Base-by-base conservation (phyloP, 1,140 invertebrate species). In the Heliothis virescens region DNA sequence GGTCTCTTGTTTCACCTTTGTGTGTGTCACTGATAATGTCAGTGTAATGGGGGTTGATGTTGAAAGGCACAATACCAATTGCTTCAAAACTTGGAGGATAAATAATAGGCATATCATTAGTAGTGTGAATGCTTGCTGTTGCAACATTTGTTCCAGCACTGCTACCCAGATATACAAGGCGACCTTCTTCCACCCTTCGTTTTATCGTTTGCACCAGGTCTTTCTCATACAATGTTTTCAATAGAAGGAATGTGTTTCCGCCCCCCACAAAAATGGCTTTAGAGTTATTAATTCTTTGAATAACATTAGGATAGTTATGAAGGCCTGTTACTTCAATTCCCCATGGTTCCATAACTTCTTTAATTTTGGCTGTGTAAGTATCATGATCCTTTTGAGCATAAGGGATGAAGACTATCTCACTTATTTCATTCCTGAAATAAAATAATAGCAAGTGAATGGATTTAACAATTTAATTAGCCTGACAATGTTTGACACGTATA, bases 51-150 rank as follows among this genome's bases (percentile, higher is more conserved):
- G 97, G 97, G 92, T 98, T 98, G 57, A 98, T 98, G 90, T 98
- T 98, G 89, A 98, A 98, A 3, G 97, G 97, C 3, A 98, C 96
- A 15, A 98, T 95, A 18, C 94, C 95, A 55, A 98, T 92, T 9
- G 97, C 97, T 80, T 96, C 94, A 94, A 98, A 98, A 75, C 94
- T 95, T 26, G 96, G 97, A 79, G 97, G 97, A 91, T 96, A 96
- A 55, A 97, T 96, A 72, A 98, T 98, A 5, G 98, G 97, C 97
- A 98, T 98, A 91, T 98, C 97, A 95, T 98, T 98, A 76, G 97
- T 98, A 63, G 97, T 98, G 86, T 96, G 95, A 81, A 98, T 98
- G 84, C 96, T 97, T 75, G 95, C 92, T 16, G 97, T 98, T 16
- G 97, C 96, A 11, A 98, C 97, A 95, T 98, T 98, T 29, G 97